Percentiles rank a stretch among this genome's conserved stretches.
phyloP scores from a whole-genome alignment of 2,888 invertebrate genomes.

The Zeuzera pyrina region DNA sequence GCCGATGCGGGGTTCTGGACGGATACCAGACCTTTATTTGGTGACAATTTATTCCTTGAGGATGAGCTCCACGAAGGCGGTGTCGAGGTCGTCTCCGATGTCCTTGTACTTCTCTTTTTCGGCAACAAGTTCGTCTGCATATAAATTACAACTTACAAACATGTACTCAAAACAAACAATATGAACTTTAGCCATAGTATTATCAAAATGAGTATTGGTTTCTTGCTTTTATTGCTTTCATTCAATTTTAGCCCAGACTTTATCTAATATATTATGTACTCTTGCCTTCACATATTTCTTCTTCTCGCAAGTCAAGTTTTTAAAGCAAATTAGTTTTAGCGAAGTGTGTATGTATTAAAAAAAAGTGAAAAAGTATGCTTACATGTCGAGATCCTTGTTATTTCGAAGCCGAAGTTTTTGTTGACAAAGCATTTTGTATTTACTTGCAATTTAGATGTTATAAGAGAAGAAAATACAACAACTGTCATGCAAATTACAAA shows the following conservation, averaged over 20 bases:
- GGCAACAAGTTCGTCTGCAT: slow-evolving; percentile 92
- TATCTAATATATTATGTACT: no score
- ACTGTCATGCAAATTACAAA: background rate
- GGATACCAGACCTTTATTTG: slow-evolving; percentile 5
- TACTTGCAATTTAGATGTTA: no score
- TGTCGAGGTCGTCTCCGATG: slow-evolving; percentile 99
- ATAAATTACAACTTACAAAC: slow-evolving; percentile 17
- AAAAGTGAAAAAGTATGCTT: slow-evolving; percentile 40
- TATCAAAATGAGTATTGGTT: no score
- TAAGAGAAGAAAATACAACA: background rate
- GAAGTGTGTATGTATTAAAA: slow-evolving; percentile 12
- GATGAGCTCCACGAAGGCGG: slow-evolving; percentile 96
- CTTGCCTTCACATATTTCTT: no score
- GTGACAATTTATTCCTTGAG: slow-evolving; percentile 78
- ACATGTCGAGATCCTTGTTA: slow-evolving; percentile 54
- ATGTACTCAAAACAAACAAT: no score
- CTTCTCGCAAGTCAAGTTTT: slow-evolving; percentile 60
- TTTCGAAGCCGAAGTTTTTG: slow-evolving; percentile 56
- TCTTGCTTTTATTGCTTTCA: no score
- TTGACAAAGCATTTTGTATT: no score
- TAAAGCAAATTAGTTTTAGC: slow-evolving; percentile 34
- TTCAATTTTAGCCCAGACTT: no score
- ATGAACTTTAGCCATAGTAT: no score
- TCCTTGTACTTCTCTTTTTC: slow-evolving; percentile 99
- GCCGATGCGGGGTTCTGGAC: slow-evolving; percentile 14